Conservation (phyloP, 2,797 vertebrate species). For the Lophotriccus pileatus region DNA sequence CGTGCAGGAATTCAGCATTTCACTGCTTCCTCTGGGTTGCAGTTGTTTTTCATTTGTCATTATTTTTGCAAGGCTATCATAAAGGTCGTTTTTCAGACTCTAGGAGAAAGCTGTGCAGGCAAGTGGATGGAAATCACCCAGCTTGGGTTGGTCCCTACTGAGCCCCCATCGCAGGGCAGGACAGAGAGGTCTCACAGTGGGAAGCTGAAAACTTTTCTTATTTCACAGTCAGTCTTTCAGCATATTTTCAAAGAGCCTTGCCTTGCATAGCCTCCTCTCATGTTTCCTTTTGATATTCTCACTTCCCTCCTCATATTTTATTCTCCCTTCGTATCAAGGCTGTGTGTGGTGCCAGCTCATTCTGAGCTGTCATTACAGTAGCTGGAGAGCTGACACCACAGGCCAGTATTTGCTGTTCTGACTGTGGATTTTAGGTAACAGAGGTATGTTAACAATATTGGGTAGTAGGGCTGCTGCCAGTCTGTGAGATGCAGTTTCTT, state of each 20-base stretch:
- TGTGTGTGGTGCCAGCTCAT: slow-evolving; percentile 12
- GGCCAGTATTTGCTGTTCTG: background rate
- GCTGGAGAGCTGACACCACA: slow-evolving; percentile 17
- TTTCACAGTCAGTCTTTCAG: background rate
- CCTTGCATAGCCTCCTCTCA: slow-evolving; percentile 32
- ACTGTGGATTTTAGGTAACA: background rate
- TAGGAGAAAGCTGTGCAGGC: background rate
- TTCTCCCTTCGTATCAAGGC: slow-evolving; percentile 36
- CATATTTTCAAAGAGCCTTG: slow-evolving; percentile 37
- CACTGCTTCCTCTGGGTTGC: background rate
- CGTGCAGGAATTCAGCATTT: background rate
- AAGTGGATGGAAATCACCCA: background rate
- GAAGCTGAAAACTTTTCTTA: slow-evolving; percentile 23
- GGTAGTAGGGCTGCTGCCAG: background rate
- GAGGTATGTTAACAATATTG: background rate
- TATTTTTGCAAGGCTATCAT: background rate
- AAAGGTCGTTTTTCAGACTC: background rate
- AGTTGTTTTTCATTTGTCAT: background rate
- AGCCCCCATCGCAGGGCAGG: background rate
- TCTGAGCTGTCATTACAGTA: background rate
- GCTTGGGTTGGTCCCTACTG: background rate
- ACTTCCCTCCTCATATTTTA: slow-evolving; percentile 39
- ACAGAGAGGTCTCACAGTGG: background rate
- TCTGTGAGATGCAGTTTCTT: background rate
- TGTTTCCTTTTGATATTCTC: slow-evolving; percentile 58